These are phyloP conservation scores for Drosophila baimaii DNA, from an alignment of 1,140 invertebrate species.

Conservation along the genomic window DNA sequence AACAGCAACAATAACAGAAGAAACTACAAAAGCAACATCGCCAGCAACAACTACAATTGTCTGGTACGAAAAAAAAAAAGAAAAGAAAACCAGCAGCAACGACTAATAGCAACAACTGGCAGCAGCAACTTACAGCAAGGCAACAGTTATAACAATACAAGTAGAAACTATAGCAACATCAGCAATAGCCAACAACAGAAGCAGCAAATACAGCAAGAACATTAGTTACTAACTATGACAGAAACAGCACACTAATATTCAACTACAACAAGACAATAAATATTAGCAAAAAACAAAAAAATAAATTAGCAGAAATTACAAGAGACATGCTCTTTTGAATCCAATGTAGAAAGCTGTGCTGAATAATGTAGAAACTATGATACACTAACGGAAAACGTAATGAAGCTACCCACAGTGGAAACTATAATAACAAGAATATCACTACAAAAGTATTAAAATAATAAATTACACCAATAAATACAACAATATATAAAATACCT, in stretches of 20 bases:
- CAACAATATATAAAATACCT: neutral
- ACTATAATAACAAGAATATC: neutral
- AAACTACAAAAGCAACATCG: slow-evolving; percentile 21
- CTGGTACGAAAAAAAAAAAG: slow-evolving; percentile 1
- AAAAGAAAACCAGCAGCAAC: slow-evolving; percentile 8
- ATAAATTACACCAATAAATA: neutral
- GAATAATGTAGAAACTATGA: too few relatives aligned
- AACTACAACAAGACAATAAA: neutral
- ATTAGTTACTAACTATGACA: neutral
- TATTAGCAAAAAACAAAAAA: neutral
- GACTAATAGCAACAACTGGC: slow-evolving; percentile 13
- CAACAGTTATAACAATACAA: slow-evolving; percentile 17
- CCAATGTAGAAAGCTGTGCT: neutral
- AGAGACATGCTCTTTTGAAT: neutral
- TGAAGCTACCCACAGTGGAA: too few relatives aligned
- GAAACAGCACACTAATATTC: neutral
- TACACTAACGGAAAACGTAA: neutral
- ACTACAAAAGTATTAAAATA: neutral
- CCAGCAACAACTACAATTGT: slow-evolving; percentile 17
- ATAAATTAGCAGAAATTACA: neutral
- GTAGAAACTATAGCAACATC: slow-evolving; percentile 14
- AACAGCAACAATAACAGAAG: slow-evolving; percentile 16
- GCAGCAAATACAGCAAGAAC: neutral
- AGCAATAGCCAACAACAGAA: neutral
- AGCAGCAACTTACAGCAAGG: slow-evolving; percentile 7